These are phyloP conservation scores for Plebejus anna DNA, from an alignment of 2,888 invertebrate genomes.

Conservation along the genomic window DNA sequence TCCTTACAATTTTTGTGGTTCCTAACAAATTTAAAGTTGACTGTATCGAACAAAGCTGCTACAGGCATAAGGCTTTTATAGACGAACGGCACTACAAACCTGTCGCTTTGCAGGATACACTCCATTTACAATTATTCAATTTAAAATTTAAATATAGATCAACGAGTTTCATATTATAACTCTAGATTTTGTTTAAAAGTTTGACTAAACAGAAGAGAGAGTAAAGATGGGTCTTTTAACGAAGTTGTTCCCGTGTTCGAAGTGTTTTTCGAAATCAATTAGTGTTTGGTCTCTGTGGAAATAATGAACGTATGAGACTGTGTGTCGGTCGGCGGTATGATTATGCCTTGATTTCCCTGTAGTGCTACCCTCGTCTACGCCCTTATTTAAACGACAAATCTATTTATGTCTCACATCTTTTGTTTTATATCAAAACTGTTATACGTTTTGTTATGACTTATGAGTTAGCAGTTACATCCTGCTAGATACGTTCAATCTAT, in stretches of 20 bases:
- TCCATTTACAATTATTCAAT: no score
- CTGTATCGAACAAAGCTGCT: no score
- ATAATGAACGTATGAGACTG: conserved; percentile 8
- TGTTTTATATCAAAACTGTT: background rate
- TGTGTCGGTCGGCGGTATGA: background rate
- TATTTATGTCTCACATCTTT: background rate
- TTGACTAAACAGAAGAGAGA: background rate
- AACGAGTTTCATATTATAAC: no score
- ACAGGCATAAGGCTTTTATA: no score
- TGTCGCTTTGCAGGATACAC: no score
- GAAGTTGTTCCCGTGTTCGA: background rate
- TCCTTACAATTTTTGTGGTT: no score
- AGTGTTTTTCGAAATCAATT: conserved; percentile 13
- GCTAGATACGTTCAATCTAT: no score
- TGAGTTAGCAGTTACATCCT: no score
- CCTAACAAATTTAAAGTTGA: no score
- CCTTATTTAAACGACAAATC: background rate
- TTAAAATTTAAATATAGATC: no score
- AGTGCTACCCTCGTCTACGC: background rate
- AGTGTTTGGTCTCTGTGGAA: background rate
- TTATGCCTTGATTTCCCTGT: background rate
- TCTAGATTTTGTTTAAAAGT: background rate
- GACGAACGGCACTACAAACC: no score
- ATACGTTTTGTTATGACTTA: background rate
- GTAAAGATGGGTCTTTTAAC: background rate